Percentiles rank a stretch among this genome's conserved stretches.
Evolutionary conservation across 2,797 vertebrate genomes (phyloP).

Genomic region (Acrossocheilus wenchowensis): DNA sequence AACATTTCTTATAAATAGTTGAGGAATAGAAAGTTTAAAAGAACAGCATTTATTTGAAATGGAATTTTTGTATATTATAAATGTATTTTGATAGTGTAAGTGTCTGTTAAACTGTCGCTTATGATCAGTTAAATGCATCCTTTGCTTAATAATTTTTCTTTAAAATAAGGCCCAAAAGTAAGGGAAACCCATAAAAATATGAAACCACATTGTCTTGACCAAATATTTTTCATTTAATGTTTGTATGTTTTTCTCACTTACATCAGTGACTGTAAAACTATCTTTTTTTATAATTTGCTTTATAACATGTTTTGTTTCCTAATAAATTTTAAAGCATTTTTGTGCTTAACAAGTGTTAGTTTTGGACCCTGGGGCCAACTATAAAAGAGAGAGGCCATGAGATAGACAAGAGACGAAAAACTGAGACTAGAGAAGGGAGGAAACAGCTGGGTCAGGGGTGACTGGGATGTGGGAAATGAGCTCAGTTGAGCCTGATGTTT

Average conservation of each 20-base stretch:
- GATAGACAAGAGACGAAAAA: slow-evolving; percentile 45
- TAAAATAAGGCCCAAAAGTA: neutral
- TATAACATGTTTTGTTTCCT: neutral
- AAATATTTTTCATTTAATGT: neutral
- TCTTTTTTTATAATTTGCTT: neutral
- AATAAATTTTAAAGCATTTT: neutral
- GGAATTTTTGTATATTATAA: no score
- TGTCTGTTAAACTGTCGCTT: neutral
- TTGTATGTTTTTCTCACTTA: neutral
- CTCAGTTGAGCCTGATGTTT: slow-evolving; percentile 54
- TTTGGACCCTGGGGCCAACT: slow-evolving; percentile 23
- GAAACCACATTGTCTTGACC: neutral
- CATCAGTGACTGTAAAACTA: neutral
- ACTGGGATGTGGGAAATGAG: slow-evolving; percentile 73
- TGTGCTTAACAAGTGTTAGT: neutral
- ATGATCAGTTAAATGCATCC: neutral
- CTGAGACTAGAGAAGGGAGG: slow-evolving; percentile 55
- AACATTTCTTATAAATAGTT: no score
- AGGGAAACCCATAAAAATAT: neutral
- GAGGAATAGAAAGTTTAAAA: no score
- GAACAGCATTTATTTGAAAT: no score
- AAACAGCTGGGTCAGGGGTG: slow-evolving; percentile 73
- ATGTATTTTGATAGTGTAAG: neutral
- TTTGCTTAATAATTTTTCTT: neutral
- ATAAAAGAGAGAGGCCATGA: slow-evolving; percentile 17